A percentile compares a stretch with the other conserved stretches of the same genome.
phyloP scores from a whole-genome alignment of 2,797 vertebrate genomes.

The Gymnodraco acuticeps region DNA sequence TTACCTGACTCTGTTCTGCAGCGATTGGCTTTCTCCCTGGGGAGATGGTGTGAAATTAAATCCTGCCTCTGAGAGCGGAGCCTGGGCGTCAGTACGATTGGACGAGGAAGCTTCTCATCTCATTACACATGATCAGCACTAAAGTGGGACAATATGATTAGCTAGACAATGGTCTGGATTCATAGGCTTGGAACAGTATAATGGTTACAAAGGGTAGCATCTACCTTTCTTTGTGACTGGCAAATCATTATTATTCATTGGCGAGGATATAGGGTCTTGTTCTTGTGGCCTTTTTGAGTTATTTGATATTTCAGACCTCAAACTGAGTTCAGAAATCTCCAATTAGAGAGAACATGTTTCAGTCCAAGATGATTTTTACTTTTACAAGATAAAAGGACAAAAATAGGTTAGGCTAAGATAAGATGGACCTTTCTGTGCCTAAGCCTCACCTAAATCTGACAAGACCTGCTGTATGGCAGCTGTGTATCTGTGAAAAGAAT shows the following conservation, averaged over 20 bases:
- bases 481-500: conserved; percentile 5
- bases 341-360: conserved; percentile 3
- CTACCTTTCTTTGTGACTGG: background rate
- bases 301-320: conserved; percentile 13
- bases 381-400: background rate
- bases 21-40: conserved; percentile 64
- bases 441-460: background rate
- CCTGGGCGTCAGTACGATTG: conserved; percentile 46
- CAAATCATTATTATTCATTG: background rate
- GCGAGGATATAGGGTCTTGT: background rate
- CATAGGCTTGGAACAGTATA: conserved; percentile 18
- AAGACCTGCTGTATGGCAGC: background rate
- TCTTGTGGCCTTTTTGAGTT: background rate
- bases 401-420: too few relatives aligned
- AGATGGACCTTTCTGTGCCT: background rate
- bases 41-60: conserved; percentile 80
- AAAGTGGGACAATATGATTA: conserved; percentile 77
- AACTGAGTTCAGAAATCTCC: conserved; percentile 2
- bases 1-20: conserved; percentile 76
- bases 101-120: conserved; percentile 71
- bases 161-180: conserved; percentile 50
- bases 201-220: conserved; percentile 35
- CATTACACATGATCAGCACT: conserved; percentile 74
- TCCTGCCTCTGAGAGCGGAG: conserved; percentile 71
- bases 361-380: background rate